Conservation (phyloP, 2,888 invertebrate species). For the Mayetiola destructor region DNA sequence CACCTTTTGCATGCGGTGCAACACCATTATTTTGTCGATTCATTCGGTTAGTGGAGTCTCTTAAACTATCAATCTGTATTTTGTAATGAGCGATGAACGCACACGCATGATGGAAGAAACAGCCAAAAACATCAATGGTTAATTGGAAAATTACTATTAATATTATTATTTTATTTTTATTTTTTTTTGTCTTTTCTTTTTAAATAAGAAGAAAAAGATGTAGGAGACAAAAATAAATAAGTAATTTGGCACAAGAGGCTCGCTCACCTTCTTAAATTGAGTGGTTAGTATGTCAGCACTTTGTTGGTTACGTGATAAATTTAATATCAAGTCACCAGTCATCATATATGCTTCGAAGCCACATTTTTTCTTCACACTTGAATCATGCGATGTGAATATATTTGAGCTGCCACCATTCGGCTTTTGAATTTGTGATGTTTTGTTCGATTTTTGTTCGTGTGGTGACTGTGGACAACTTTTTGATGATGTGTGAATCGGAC, state of each 20-base stretch:
- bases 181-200: too few relatives aligned
- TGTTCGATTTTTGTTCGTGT: slow-evolving; percentile 29
- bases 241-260: background rate
- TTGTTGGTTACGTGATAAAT: slow-evolving; percentile 70
- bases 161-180: too few relatives aligned
- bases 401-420: slow-evolving; percentile 24
- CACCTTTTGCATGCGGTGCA: slow-evolving; percentile 35
- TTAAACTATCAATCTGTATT: slow-evolving; percentile 31
- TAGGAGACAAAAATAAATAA: too few relatives aligned
- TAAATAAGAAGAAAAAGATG: too few relatives aligned
- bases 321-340: slow-evolving; percentile 92
- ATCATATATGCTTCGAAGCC: slow-evolving; percentile 91
- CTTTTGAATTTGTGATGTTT: slow-evolving; percentile 33
- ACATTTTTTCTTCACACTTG: slow-evolving; percentile 29
- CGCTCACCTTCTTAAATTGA: slow-evolving; percentile 32
- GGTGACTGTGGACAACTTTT: slow-evolving; percentile 32
- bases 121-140: background rate
- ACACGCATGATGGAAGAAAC: background rate
- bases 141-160: background rate
- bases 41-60: slow-evolving; percentile 28
- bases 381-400: slow-evolving; percentile 25
- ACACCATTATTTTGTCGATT: slow-evolving; percentile 29
- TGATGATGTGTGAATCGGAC: slow-evolving; percentile 21
- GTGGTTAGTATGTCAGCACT: slow-evolving; percentile 44
- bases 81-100: background rate